phyloP scores from a whole-genome alignment of 2,797 vertebrate genomes.

The Micromesistius poutassou region DNA sequence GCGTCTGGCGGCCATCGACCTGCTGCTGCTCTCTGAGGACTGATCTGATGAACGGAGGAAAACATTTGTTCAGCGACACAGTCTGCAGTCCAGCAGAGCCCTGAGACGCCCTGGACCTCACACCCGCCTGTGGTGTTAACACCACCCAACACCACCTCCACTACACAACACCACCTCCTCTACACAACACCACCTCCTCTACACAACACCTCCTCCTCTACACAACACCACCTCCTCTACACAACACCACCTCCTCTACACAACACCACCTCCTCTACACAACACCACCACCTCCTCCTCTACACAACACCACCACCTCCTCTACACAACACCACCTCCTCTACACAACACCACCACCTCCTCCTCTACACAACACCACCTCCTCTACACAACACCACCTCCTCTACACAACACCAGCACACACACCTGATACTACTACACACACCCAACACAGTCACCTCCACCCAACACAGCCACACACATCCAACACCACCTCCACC shows the following conservation, averaged over 20 bases:
- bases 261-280: slow-evolving; percentile 21
- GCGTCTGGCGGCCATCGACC: slow-evolving; percentile 73
- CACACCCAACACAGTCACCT: neutral
- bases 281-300: slow-evolving; percentile 21
- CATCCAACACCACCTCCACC: neutral
- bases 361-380: neutral
- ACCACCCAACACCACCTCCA: slow-evolving; percentile 67
- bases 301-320: slow-evolving; percentile 12
- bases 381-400: neutral
- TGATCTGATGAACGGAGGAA: slow-evolving; percentile 78
- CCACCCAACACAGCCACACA: neutral
- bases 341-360: neutral
- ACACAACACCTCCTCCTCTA: slow-evolving; percentile 24
- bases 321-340: neutral
- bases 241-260: slow-evolving; percentile 64
- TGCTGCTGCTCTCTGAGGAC: slow-evolving; percentile 64
- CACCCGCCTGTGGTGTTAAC: slow-evolving; percentile 3
- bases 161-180: slow-evolving; percentile 59
- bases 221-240: too few relatives aligned
- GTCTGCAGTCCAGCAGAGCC: slow-evolving; percentile 43
- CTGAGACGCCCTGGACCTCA: neutral
- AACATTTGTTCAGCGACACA: slow-evolving; percentile 78
- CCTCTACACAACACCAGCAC: neutral
- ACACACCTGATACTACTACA: neutral
- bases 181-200: slow-evolving; percentile 33